Conservation (phyloP, 2,113 vertebrate genomes). For the Ciconia maguari region DNA sequence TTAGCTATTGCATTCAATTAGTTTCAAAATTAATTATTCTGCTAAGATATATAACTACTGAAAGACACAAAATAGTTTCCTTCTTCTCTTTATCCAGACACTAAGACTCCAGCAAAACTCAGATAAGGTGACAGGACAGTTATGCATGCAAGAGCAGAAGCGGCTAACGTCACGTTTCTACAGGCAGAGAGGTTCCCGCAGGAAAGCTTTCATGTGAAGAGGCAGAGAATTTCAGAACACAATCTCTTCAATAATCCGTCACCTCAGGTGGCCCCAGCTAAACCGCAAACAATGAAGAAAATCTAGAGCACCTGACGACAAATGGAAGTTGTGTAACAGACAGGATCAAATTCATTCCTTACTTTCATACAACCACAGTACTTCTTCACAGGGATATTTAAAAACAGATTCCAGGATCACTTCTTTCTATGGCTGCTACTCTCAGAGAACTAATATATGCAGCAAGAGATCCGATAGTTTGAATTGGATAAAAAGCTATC, state of each 20-base stretch:
- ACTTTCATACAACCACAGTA: neutral
- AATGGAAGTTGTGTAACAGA: neutral
- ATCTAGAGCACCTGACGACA: conserved; percentile 26
- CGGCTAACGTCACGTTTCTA: neutral
- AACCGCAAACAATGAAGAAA: conserved; percentile 31
- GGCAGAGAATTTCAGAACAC: neutral
- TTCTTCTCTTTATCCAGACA: neutral
- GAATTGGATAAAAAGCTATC: neutral
- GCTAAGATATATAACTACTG: neutral
- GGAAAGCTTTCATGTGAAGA: neutral
- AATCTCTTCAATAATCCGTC: neutral
- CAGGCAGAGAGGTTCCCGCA: neutral
- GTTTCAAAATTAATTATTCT: neutral
- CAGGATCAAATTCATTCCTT: neutral
- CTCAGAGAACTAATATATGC: neutral
- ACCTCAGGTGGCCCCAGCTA: conserved; percentile 15
- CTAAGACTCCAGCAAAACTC: neutral
- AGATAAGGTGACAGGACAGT: neutral
- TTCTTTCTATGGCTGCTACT: neutral
- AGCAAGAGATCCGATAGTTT: neutral
- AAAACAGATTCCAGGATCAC: neutral
- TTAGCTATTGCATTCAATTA: neutral
- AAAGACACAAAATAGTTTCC: neutral
- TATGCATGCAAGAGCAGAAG: neutral
- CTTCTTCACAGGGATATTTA: neutral